Evolutionary conservation across 2,113 vertebrate species (phyloP).

Genomic region (Grus americana): DNA sequence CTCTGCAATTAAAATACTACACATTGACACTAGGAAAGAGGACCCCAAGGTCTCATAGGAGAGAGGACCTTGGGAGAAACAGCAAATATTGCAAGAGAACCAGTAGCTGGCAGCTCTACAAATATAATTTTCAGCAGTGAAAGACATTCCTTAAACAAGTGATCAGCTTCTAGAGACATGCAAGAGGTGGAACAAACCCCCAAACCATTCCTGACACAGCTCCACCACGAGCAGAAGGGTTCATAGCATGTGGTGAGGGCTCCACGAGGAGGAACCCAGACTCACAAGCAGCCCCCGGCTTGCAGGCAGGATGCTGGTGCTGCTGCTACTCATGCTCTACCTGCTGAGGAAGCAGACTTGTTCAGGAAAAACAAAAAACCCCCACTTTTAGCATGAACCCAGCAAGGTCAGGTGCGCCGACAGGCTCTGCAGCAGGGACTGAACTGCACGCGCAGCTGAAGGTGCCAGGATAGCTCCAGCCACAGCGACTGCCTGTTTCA

Average conservation of each 20-base stretch:
- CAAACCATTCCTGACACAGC: neutral
- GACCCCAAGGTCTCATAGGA: neutral
- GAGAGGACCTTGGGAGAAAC: neutral
- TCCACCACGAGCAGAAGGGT: neutral
- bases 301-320: slow-evolving; percentile 5
- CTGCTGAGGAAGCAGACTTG: neutral
- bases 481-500: neutral
- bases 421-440: neutral
- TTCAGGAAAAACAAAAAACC: neutral
- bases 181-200: neutral
- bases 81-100: neutral
- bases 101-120: neutral
- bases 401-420: neutral
- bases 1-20: neutral
- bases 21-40: neutral
- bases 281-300: neutral
- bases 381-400: neutral
- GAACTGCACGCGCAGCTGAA: neutral
- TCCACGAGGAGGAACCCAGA: neutral
- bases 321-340: neutral
- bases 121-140: neutral
- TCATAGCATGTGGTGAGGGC: neutral
- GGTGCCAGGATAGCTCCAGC: neutral
- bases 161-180: neutral
- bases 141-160: slow-evolving; percentile 21